Evolutionary conservation across 2,113 vertebrate species (phyloP).

Genomic region (Empidonax traillii): DNA sequence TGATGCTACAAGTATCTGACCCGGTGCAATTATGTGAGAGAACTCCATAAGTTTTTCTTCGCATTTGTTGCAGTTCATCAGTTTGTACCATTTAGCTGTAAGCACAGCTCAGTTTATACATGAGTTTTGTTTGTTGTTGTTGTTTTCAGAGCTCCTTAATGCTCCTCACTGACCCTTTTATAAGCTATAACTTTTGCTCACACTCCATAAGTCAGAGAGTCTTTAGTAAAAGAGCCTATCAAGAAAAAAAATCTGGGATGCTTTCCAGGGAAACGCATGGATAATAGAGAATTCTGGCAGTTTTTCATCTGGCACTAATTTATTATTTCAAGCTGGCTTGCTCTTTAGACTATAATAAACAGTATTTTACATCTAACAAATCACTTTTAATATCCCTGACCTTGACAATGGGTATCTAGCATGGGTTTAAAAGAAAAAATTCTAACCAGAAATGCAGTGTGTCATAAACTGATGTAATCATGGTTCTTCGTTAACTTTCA

Average conservation of each 20-base stretch:
- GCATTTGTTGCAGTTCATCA: slow-evolving; percentile 35
- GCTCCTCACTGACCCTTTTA: slow-evolving; percentile 43
- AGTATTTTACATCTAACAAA: slow-evolving; percentile 54
- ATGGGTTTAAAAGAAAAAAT: slow-evolving; percentile 6
- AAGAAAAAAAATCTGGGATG: slow-evolving; percentile 56
- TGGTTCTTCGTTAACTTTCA: not conserved
- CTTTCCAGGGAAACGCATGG: slow-evolving; percentile 58
- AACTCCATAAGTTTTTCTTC: not conserved
- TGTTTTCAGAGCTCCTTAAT: slow-evolving; percentile 46
- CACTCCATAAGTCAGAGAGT: slow-evolving; percentile 63
- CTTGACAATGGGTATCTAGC: slow-evolving; percentile 56
- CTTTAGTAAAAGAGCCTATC: slow-evolving; percentile 55
- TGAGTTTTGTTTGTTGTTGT: slow-evolving; percentile 44
- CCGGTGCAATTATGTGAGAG: not conserved
- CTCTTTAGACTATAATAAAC: slow-evolving; percentile 35
- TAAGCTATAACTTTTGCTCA: slow-evolving; percentile 56
- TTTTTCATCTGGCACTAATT: slow-evolving; percentile 45
- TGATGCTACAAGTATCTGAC: slow-evolving; percentile 43
- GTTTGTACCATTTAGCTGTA: not conserved
- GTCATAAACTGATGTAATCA: not conserved
- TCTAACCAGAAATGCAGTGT: not conserved
- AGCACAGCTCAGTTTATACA: not conserved
- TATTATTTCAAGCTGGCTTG: slow-evolving; percentile 65
- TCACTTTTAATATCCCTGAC: slow-evolving; percentile 29
- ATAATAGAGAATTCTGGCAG: slow-evolving; percentile 45